Evolutionary conservation across 2,113 vertebrate genomes (phyloP).

Genomic region (Myrmophylax atrothorax): DNA sequence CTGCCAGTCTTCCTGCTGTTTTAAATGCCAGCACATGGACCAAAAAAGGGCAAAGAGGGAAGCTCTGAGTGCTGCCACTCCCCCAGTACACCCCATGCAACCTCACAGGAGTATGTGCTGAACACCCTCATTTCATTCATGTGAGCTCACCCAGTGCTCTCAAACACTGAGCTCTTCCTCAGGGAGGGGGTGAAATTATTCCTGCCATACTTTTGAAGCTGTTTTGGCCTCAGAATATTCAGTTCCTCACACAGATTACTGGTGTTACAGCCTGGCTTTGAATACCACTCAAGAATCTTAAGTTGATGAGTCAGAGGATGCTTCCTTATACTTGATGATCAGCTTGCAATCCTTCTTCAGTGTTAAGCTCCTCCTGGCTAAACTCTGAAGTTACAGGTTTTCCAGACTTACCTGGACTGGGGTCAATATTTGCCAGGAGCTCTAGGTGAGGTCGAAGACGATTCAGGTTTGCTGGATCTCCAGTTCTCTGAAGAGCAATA

Average conservation of each 20-base stretch:
- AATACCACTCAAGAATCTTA: background rate
- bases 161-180: background rate
- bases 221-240: background rate
- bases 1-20: background rate
- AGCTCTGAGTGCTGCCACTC: background rate
- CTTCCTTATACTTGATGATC: background rate
- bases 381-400: background rate
- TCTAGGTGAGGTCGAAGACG: conserved; percentile 94
- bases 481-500: conserved; percentile 96
- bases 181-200: background rate
- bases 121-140: background rate
- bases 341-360: background rate
- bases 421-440: conserved; percentile 95
- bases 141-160: background rate
- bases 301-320: background rate
- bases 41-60: background rate
- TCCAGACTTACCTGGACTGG: conserved; percentile 88
- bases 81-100: background rate
- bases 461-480: conserved; percentile 97
- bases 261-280: background rate
- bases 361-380: background rate
- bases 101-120: background rate
- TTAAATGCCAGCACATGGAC: background rate
- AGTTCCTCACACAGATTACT: background rate
- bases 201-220: background rate